Base-by-base conservation (phyloP, 53 echinoderm and acorn worm species). In the Zoroaster sp. region DNA sequence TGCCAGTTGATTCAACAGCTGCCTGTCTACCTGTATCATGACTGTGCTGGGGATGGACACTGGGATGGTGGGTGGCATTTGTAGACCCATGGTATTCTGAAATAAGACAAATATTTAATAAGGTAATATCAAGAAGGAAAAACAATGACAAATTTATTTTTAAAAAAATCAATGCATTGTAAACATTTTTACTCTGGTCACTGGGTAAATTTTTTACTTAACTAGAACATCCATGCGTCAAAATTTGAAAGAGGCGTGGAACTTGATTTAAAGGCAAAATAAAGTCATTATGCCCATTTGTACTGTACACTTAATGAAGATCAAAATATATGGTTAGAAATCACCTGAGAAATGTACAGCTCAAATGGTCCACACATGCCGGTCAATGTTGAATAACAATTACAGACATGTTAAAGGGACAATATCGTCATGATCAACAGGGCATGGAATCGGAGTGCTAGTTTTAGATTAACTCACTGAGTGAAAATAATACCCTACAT, bases 11-110 rank as follows among this genome's bases (percentile, higher is more conserved):
- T 12, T 70, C 46, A 85, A 71, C 17, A 85, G 71, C 72, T 85
- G 85, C 37, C 85, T 25, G 85, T 85, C 85, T 30, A 85, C 71
- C 0, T 83, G 83, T 40, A 85, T 69, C 85, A 71, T 85, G 35
- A 85, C 72, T 1, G 72, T 49, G 13, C 69, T 85, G 5, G 66
- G 85, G 23, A 85, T 31, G 21, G 83, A 70, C 70, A 41, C 71
- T 21, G 85, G 85, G 17, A 37, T 69, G 25, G 17, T 71, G 85
- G 85, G 20, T 70, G 85, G 51, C 71, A 85, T 49, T 14, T 70
- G 85, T 21, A 71, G 85, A 32, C 49, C 51, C 85, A 85, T 31
- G 70, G 40, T 32, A 33, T 40, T 31, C 81, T 81, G 66, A 17
- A 52, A 78, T 12, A 69, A 34, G 32, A 12, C 10, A 9, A 46